These are phyloP conservation scores for Rotaria sp. DNA, from an alignment of 2,888 invertebrate genomes.

Conservation along the genomic window DNA sequence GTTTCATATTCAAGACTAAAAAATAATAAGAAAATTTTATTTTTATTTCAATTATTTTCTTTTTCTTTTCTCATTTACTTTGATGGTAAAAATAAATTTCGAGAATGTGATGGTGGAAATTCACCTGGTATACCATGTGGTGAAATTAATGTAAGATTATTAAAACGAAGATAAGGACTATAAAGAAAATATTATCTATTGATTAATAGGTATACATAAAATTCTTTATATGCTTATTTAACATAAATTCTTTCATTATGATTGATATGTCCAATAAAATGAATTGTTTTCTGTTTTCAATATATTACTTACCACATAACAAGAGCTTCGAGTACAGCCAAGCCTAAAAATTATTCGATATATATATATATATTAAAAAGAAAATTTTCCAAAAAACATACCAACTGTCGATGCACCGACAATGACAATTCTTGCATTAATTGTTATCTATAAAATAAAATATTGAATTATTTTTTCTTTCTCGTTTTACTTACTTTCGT, in stretches of 20 bases:
- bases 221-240: too few species aligned
- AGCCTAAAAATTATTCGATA: slow-evolving; percentile 43
- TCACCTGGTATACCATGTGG: slow-evolving; percentile 62
- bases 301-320: slow-evolving; percentile 49
- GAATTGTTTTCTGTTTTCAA: too few species aligned
- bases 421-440: slow-evolving; percentile 55
- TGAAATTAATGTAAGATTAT: slow-evolving; percentile 67
- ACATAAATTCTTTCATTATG: too few species aligned
- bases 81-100: slow-evolving; percentile 43
- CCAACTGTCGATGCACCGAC: slow-evolving; percentile 52
- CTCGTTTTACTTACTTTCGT: slow-evolving; percentile 48
- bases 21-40: background rate
- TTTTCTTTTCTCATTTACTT: background rate
- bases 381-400: slow-evolving; percentile 14
- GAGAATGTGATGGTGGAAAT: slow-evolving; percentile 46
- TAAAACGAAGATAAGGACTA: slow-evolving; percentile 62
- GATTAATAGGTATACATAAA: too few species aligned
- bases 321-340: slow-evolving; percentile 52
- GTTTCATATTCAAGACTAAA: slow-evolving; percentile 45
- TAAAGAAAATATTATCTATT: slow-evolving; percentile 10
- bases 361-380: background rate
- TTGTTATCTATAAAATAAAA: slow-evolving; percentile 38
- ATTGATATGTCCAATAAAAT: too few species aligned
- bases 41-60: background rate
- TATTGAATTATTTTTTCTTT: background rate